Evolutionary conservation across 1,140 invertebrate genomes (phyloP).

Genomic region (Marisa cornuarietis): DNA sequence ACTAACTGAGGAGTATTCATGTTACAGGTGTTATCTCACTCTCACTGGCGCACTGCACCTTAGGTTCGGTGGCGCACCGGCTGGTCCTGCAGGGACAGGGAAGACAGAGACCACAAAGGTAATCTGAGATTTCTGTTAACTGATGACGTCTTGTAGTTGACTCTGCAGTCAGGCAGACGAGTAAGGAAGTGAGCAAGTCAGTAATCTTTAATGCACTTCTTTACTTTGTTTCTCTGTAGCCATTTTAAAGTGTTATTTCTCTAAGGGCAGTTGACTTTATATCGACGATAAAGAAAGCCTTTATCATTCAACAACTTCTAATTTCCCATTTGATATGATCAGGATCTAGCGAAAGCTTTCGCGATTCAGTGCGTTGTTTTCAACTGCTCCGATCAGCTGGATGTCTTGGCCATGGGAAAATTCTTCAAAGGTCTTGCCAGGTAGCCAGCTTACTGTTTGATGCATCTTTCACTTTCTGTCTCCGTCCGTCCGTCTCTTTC

Average conservation of each 20-base stretch:
- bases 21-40: conserved; percentile 65
- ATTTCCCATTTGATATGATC: not conserved
- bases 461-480: conserved; percentile 2
- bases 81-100: conserved; percentile 68
- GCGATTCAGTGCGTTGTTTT: conserved; percentile 69
- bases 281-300: no score
- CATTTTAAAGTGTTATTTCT: no score
- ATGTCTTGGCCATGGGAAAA: conserved; percentile 69
- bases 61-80: conserved; percentile 67
- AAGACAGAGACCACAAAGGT: conserved; percentile 68
- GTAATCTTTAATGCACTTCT: no score
- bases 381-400: conserved; percentile 68
- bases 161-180: no score
- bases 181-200: no score
- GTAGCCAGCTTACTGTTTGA: conserved; percentile 34
- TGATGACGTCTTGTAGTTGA: not conserved
- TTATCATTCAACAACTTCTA: not conserved
- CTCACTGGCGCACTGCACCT: conserved; percentile 66
- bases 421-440: conserved; percentile 68
- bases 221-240: no score
- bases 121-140: not conserved
- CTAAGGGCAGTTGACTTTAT: no score
- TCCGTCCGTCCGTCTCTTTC: not conserved
- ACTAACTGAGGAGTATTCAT: no score
- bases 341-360: conserved; percentile 68